Percentiles rank a stretch among this genome's conserved stretches.
phyloP scores from a whole-genome alignment of 2,113 vertebrate genomes.

The Hippolais icterina region DNA sequence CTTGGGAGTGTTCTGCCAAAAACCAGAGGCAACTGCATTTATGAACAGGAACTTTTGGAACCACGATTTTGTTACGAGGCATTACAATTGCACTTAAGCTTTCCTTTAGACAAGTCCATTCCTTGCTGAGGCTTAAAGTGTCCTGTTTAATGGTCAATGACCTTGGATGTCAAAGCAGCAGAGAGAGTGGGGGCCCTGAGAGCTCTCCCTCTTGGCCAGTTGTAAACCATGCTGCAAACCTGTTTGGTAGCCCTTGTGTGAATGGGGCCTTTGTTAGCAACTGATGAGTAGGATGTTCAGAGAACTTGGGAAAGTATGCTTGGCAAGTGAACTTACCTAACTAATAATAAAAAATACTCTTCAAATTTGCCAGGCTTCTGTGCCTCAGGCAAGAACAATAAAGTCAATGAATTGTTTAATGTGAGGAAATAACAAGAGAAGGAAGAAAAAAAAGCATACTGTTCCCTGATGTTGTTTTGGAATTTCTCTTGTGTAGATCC shows the following conservation, averaged over 20 bases:
- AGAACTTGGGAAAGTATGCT: slow-evolving; percentile 54
- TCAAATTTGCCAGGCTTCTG: slow-evolving; percentile 49
- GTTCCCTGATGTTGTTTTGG: slow-evolving; percentile 15
- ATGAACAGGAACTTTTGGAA: neutral
- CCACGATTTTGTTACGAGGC: neutral
- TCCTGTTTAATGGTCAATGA: neutral
- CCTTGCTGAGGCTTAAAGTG: neutral
- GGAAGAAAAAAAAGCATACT: neutral
- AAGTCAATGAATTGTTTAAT: slow-evolving; percentile 64
- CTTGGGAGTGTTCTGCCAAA: neutral
- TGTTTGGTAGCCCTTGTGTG: neutral
- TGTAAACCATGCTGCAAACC: neutral
- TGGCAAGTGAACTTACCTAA: slow-evolving; percentile 60
- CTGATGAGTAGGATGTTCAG: slow-evolving; percentile 38
- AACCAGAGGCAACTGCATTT: neutral
- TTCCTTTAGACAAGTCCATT: neutral
- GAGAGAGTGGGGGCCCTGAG: neutral
- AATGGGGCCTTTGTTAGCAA: slow-evolving; percentile 40
- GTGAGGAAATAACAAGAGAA: slow-evolving; percentile 41
- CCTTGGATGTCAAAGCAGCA: neutral
- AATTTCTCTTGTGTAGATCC: slow-evolving; percentile 6
- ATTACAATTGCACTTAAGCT: neutral
- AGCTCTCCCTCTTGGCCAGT: neutral
- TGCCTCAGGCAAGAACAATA: slow-evolving; percentile 12
- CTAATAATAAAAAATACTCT: slow-evolving; percentile 53